Base-by-base conservation (phyloP, 2,113 vertebrate genomes). In the Sinocyclocheilus anophthalmus region DNA sequence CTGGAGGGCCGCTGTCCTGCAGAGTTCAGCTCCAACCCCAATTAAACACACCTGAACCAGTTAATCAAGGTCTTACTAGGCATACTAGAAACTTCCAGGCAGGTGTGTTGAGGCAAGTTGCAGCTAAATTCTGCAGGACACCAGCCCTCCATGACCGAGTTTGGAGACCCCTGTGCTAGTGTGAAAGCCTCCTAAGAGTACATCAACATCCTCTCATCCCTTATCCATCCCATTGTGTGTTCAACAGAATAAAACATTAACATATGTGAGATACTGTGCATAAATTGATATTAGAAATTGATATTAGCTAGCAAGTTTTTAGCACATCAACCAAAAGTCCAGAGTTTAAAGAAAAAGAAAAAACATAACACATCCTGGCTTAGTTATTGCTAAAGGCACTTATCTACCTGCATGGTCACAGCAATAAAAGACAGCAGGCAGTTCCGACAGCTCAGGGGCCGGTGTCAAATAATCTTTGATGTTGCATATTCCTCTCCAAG, bases 371-470 rank as follows among this genome's bases (percentile, higher is more conserved):
- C 18, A 39, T 73, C 80, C 11, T 33, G 33, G 65, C 9, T 30
- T 55, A 18, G 84, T 37, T 55, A 26, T 77, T 76, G 72, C 61
- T 82, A 39, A 50, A 16, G 72, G 48, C 84, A 76, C 24, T 70
- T 20, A 85, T 30, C 42, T 42, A 57, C n/a, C 76, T 59, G 42
- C 24, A 24, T 33, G 57, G 50, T 26, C 65, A 77, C 26, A 82
- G 63, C 50, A 84, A 89, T 78, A 85, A 82, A 81, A 86, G 77
- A 84, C 53, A 88, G 45, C 76, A 80, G 48, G 24, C 77, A 77
- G 33, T 50, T 48, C 26, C n/a, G 50, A 70, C 61, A 84, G 67
- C 67, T 57, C 42, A 30, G 53, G n/a, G 75, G 18, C 24, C 6
- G 0, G 24, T 55, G 85, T 57, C 24, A 80, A 77, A 75, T 84